Conservation (phyloP, 2,888 invertebrate genomes). For the Halictus ligatus region DNA sequence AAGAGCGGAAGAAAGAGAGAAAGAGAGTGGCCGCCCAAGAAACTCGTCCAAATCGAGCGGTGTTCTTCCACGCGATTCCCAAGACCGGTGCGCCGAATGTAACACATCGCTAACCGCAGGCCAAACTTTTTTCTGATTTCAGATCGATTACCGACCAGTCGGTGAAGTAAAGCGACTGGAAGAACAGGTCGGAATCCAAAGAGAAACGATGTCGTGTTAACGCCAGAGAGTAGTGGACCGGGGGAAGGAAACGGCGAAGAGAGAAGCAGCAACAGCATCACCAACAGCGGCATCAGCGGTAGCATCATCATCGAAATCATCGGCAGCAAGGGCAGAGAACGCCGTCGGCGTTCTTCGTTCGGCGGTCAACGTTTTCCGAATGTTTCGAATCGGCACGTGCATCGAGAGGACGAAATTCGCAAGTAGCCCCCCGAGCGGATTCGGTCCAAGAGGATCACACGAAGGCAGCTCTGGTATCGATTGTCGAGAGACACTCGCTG, state of each 20-base stretch:
- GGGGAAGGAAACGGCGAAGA: neutral
- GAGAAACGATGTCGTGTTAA: constrained; percentile 54
- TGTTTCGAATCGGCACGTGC: neutral
- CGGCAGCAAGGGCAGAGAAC: neutral
- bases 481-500: neutral
- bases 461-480: neutral
- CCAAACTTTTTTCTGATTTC: constrained; percentile 61
- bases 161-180: constrained; percentile 61
- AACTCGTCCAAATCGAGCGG: neutral
- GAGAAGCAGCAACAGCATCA: neutral
- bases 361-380: constrained; percentile 35
- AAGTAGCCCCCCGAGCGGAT: constrained; percentile 13
- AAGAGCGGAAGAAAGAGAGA: neutral
- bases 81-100: constrained; percentile 19
- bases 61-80: neutral
- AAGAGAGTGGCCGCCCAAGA: constrained; percentile 9
- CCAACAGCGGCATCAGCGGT: neutral
- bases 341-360: constrained; percentile 6
- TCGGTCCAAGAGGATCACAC: neutral
- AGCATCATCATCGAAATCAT: neutral
- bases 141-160: constrained; percentile 66
- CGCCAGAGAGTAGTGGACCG: constrained; percentile 17
- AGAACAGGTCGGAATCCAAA: constrained; percentile 60
- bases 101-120: constrained; percentile 33
- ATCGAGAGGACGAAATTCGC: constrained; percentile 22